Evolutionary conservation across 2,113 vertebrate genomes (phyloP).

Genomic region (Phalacrocorax brasilianus): DNA sequence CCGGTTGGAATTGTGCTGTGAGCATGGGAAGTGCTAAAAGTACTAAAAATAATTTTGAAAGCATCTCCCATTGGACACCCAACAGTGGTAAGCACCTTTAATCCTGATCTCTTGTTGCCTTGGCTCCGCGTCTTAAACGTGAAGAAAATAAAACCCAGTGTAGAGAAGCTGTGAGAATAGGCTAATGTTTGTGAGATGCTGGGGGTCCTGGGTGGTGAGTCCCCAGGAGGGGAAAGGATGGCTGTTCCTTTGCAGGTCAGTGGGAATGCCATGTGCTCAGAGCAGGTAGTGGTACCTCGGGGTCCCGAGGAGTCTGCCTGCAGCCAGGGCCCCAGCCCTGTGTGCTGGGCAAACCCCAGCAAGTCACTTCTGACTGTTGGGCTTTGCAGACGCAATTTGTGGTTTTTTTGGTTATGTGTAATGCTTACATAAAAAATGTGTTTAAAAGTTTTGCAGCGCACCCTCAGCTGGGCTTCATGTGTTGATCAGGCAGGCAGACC

Average conservation of each 20-base stretch:
- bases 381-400: background rate
- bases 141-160: background rate
- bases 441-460: background rate
- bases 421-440: background rate
- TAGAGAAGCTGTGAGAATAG: background rate
- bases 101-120: background rate
- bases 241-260: background rate
- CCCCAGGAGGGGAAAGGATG: background rate
- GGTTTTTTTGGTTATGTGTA: background rate
- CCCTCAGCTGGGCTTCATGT: background rate
- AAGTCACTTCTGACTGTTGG: background rate
- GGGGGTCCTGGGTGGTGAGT: background rate
- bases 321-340: background rate
- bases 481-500: background rate
- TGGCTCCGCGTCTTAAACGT: background rate
- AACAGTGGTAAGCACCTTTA: background rate
- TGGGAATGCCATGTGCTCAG: background rate
- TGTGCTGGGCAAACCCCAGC: background rate
- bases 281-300: background rate
- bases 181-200: background rate
- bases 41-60: background rate
- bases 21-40: background rate
- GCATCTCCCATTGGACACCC: background rate
- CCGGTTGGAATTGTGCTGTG: background rate
- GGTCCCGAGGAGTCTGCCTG: background rate